These are phyloP conservation scores for Acanthosepion esculentum DNA, from an alignment of 2,888 invertebrate species.

Conservation along the genomic window DNA sequence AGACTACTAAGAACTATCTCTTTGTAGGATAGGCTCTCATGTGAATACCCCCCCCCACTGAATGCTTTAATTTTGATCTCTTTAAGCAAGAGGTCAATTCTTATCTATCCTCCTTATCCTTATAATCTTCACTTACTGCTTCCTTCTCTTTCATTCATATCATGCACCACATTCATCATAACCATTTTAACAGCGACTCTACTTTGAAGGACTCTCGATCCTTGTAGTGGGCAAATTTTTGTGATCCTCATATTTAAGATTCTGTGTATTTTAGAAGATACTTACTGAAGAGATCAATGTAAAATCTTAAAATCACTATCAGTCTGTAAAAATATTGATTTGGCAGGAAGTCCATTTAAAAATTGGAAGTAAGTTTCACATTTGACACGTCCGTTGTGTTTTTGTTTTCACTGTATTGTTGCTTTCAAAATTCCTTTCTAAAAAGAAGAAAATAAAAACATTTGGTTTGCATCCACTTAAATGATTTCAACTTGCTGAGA, in stretches of 20 bases:
- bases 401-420: background rate
- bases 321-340: background rate
- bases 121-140: too few relatives aligned
- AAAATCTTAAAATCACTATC: background rate
- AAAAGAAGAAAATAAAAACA: background rate
- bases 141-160: too few relatives aligned
- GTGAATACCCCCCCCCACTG: too few relatives aligned
- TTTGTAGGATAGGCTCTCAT: too few relatives aligned
- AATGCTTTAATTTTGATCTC: too few relatives aligned
- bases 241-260: background rate
- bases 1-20: too few relatives aligned
- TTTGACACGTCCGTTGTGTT: background rate
- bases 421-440: background rate
- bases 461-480: background rate
- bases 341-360: background rate
- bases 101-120: too few relatives aligned
- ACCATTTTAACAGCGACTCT: too few relatives aligned
- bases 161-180: too few relatives aligned
- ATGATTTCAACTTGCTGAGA: constrained; percentile 13
- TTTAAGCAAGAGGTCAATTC: too few relatives aligned
- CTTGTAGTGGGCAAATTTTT: too few relatives aligned
- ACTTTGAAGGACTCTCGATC: too few relatives aligned
- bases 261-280: background rate
- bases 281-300: background rate
- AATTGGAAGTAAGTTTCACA: background rate